Base-by-base conservation (phyloP, 2,113 vertebrate species). In the Formicarius rufipectus region DNA sequence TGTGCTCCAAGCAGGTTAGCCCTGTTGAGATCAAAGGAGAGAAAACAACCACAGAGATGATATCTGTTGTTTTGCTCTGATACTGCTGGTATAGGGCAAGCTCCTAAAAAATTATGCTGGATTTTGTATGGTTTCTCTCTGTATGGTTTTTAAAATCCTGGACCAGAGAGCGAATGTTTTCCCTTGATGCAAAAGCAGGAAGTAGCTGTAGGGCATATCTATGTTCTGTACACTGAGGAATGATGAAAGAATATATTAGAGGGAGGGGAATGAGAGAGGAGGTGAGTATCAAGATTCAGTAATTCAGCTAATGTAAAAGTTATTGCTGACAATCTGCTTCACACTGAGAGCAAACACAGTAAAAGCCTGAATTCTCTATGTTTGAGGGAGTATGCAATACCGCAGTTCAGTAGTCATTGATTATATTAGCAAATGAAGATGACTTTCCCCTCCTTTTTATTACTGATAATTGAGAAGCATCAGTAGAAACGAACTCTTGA, bases 261-360 rank as follows among this genome's bases (percentile, higher is more conserved):
- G 87, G 91, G 86, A 96, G 68, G 83, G 94, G 86, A 95, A 18
- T 0, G 10, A 55, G 40, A 71, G 60, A 59, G 56, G 60, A 89
- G 78, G 75, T 58, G 72, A 77, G 10, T 60, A 79, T 84, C 28
- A 45, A 81, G 76, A 95, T 84, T 90, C 49, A 53, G 76, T 96
- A 95, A 90, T 96, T 87, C 86, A 92, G 86, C 88, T 96, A 87
- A 87, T 92, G 82, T 93, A 95, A 64, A 96, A 96, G 72, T 93
- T 92, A 87, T 95, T 94, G 78, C 88, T 84, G 80, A 50, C 76
- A 56, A 49, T 89, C 80, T 90, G 64, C 80, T 87, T 92, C 83
- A 64, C 49, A 52, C n/a, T 56, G 88, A 59, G 74, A 37, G 56
- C 60, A 81, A 77, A 56, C 50, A 80, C 52, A 91, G 47, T 52